phyloP scores from a whole-genome alignment of 2,113 vertebrate genomes.

The Neopipo cinnamomea region DNA sequence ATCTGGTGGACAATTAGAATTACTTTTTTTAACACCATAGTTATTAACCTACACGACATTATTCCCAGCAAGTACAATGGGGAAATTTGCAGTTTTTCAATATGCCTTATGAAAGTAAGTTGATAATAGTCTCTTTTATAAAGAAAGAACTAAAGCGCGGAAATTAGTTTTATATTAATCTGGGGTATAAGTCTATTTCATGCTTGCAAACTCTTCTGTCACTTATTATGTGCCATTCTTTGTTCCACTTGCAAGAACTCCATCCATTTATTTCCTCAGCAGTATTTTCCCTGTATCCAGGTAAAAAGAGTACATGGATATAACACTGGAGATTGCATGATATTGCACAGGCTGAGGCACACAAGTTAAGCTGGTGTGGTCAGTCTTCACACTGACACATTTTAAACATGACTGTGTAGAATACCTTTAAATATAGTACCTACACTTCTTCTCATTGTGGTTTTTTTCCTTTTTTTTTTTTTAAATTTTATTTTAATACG shows the following conservation, averaged over 20 bases:
- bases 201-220: not conserved
- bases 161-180: not conserved
- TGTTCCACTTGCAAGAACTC: not conserved
- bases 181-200: not conserved
- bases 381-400: not conserved
- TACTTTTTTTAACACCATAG: not conserved
- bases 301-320: not conserved
- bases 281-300: not conserved
- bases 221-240: not conserved
- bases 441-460: not conserved
- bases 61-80: not conserved
- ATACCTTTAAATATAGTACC: not conserved
- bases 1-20: not conserved
- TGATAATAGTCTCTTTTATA: not conserved
- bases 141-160: not conserved
- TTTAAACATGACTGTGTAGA: not conserved
- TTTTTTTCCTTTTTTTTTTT: not conserved
- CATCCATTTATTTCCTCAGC: not conserved
- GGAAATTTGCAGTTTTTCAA: not conserved
- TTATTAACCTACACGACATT: not conserved
- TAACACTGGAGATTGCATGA: not conserved
- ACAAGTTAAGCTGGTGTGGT: not conserved
- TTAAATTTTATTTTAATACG: not conserved
- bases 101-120: not conserved
- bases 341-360: not conserved